These are phyloP conservation scores for Sinosuthora webbiana DNA, from an alignment of 2,113 vertebrate genomes.

Conservation along the genomic window DNA sequence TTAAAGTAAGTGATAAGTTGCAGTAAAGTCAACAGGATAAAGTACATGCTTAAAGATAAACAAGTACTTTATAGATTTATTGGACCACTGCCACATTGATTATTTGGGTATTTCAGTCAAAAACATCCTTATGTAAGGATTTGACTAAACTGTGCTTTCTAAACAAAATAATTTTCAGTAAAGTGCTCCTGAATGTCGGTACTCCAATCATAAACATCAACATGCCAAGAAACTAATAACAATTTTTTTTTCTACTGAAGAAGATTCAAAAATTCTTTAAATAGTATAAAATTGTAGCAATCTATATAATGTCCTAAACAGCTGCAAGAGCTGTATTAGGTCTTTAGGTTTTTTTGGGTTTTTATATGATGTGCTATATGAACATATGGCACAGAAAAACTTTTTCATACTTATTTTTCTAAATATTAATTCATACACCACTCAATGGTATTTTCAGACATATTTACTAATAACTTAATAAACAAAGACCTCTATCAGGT, in stretches of 20 bases:
- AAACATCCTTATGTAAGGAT: background rate
- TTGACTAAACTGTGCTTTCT: background rate
- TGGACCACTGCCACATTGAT: background rate
- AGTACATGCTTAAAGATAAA: background rate
- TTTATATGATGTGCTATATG: background rate
- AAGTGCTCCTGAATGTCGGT: background rate
- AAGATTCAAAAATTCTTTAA: background rate
- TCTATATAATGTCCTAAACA: background rate
- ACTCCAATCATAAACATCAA: background rate
- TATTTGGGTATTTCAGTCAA: constrained; percentile 1
- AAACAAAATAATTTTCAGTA: background rate
- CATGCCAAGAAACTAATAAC: background rate
- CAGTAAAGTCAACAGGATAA: background rate
- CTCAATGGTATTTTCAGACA: background rate
- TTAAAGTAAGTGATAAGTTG: background rate
- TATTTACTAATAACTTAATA: background rate
- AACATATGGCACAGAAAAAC: background rate
- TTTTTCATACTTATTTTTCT: background rate
- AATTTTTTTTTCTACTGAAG: background rate
- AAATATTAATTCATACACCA: background rate
- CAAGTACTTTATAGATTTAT: background rate
- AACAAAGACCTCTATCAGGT: background rate
- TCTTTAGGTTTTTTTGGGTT: background rate
- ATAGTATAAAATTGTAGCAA: background rate
- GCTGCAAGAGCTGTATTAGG: background rate